These are phyloP conservation scores for Ophraella communa DNA, from an alignment of 2,888 invertebrate genomes.

Conservation along the genomic window DNA sequence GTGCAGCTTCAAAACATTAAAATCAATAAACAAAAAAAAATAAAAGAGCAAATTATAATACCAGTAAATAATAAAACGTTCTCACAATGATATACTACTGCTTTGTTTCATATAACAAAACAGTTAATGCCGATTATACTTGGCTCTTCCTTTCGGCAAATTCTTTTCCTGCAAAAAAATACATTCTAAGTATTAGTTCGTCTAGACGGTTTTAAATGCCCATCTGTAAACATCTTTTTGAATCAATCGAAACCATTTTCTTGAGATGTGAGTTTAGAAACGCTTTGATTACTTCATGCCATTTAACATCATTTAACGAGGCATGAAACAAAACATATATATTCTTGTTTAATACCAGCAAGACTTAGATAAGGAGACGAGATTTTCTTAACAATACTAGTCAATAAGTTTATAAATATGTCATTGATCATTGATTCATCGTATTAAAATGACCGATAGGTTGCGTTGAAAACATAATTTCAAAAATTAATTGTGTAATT, in stretches of 20 bases:
- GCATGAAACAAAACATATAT: neutral
- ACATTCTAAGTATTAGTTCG: neutral
- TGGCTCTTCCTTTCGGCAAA: neutral
- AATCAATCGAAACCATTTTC: neutral
- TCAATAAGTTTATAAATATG: no score
- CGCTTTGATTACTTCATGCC: neutral
- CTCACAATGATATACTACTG: neutral
- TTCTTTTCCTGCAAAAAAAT: neutral
- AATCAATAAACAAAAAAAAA: no score
- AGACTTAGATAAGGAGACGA: no score
- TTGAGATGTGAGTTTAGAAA: neutral
- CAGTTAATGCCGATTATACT: neutral
- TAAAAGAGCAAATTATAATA: no score
- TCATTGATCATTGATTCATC: no score
- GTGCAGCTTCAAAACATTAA: no score
- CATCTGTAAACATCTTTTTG: neutral
- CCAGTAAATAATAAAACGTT: no score
- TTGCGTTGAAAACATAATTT: no score
- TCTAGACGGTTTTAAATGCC: neutral
- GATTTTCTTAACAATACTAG: no score
- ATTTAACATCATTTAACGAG: constrained; percentile 1
- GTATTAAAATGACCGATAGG: no score
- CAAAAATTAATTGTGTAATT: no score
- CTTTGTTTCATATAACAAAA: neutral
- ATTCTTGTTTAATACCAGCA: neutral